Evolutionary conservation across 2,797 vertebrate species (phyloP), one percentile per base, ranked within the genome.

Genomic region (Amphiprion clarkii): DNA sequence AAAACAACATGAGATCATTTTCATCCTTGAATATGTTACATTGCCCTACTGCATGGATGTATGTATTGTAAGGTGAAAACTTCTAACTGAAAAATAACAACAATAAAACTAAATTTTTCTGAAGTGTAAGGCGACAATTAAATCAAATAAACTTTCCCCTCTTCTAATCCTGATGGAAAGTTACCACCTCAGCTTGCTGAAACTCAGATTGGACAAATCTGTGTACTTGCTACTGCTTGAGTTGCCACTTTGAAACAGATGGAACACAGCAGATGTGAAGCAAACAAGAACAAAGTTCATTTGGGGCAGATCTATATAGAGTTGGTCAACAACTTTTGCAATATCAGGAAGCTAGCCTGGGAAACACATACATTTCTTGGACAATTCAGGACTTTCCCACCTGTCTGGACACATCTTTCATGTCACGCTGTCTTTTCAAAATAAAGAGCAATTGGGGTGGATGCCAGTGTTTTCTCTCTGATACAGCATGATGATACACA

Each of bases 201-300:
- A 44, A 67, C 48, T 40, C 57, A 9, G 12, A 2, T 6, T 19
- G 29, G 23, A 67, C 33, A 55, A 76, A 68, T 53, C 40, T 12
- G 5, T 67, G 10, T 58, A 13, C 48, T 44, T 33, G 33, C 52
- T 79, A 54, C 57, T 67, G 67, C 44, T 66, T 51, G 46, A 74
- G 40, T 71, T 60, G 67, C 70, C 67, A 27, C 11, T 64, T 74
- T 78, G 64, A 70, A 42, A 59, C 31, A 6, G 39, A 74, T 60
- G 29, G 69, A 82, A 56, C 39, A n/a, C 39, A 61, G 58, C 42
- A 67, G 69, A 60, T 14, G 46, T 58, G 49, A 68, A 65, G 31
- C 8, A 69, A 61, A 69, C 10, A 58, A 40, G 67, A 48, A 46
- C 44, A 3, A 27, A 56, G 61, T 74, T 79, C 1, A 64, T 68